Evolutionary conservation across 2,888 invertebrate species (phyloP).

Genomic region (Heteromyza rotundicornis): DNA sequence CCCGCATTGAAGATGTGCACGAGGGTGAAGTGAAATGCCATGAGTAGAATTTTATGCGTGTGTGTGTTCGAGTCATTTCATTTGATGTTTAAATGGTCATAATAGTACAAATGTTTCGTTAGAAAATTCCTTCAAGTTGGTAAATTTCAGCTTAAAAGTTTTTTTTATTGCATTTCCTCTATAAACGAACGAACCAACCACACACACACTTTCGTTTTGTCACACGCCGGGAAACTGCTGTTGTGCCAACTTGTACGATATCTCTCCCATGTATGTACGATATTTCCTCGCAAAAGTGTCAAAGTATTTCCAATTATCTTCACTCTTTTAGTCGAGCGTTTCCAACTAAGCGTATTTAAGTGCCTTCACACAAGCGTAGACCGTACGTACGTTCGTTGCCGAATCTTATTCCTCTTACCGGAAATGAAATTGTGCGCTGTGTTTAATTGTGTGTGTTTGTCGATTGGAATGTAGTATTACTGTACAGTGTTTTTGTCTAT

Average conservation of each 20-base stretch:
- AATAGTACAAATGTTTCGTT: slow-evolving; percentile 29
- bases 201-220: neutral
- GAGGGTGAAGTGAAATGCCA: too few species aligned
- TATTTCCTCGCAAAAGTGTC: neutral
- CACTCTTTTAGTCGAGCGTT: neutral
- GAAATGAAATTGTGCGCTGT: neutral
- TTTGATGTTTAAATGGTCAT: slow-evolving; percentile 37
- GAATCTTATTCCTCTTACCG: neutral
- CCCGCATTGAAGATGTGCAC: too few species aligned
- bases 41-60: too few species aligned
- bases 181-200: too few species aligned
- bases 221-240: neutral
- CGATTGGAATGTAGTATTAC: neutral
- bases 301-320: neutral
- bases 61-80: too few species aligned
- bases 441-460: neutral
- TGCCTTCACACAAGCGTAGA: neutral
- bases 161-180: neutral
- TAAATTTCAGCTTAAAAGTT: neutral
- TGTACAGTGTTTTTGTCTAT: too few species aligned
- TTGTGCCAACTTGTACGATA: neutral
- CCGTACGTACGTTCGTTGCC: neutral
- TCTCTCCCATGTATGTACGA: neutral
- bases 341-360: neutral
- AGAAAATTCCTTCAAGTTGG: slow-evolving; percentile 4